These are phyloP conservation scores for Parelbella ahira DNA, from an alignment of 2,888 invertebrate species.

Conservation along the genomic window DNA sequence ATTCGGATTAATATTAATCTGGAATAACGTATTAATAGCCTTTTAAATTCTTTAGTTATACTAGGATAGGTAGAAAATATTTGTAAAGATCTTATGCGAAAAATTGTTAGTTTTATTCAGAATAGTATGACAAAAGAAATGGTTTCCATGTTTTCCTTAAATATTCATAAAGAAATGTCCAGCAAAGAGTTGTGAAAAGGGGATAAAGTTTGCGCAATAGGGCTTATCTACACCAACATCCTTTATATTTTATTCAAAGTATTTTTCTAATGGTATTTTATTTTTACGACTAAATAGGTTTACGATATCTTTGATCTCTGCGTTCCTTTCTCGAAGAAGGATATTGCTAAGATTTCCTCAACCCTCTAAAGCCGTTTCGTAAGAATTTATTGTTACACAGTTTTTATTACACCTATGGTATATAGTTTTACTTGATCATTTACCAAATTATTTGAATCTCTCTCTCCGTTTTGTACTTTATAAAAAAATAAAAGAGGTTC, in stretches of 20 bases:
- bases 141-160: constrained; percentile 38
- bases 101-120: constrained; percentile 10
- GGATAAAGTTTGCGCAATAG: constrained; percentile 48
- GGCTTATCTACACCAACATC: constrained; percentile 61
- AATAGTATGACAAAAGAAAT: constrained; percentile 21
- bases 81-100: constrained; percentile 2
- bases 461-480: too few species aligned
- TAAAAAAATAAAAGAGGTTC: too few species aligned
- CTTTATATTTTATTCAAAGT: constrained; percentile 59
- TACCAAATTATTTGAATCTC: too few species aligned
- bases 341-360: too few species aligned
- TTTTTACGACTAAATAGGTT: constrained; percentile 52
- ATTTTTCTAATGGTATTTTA: constrained; percentile 76
- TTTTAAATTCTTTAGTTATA: too few species aligned
- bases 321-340: constrained; percentile 14
- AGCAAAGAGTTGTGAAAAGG: constrained; percentile 57
- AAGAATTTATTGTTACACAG: too few species aligned
- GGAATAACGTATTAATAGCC: too few species aligned
- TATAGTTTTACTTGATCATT: too few species aligned
- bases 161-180: constrained; percentile 58
- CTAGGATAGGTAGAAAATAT: too few species aligned
- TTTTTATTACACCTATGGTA: too few species aligned
- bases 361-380: too few species aligned
- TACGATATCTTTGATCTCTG: constrained; percentile 62
- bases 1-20: too few species aligned